Evolutionary conservation across 2,113 vertebrate species (phyloP).

Genomic region (Aramus guarauna): DNA sequence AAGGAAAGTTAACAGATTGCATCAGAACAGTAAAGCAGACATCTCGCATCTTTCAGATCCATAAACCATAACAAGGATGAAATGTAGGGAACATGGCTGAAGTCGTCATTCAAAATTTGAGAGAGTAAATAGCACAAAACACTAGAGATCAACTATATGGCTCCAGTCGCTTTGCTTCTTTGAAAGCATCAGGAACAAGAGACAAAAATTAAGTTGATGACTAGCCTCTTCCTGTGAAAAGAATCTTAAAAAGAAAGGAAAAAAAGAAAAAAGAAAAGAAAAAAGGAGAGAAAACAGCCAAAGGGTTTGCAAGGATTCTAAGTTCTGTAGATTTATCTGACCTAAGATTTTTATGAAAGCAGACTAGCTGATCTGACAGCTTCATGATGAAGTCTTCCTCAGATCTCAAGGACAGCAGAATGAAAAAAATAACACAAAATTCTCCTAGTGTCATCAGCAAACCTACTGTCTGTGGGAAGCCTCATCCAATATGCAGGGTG

Average conservation of each 20-base stretch:
- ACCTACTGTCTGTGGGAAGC: neutral
- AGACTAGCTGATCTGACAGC: neutral
- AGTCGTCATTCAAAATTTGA: neutral
- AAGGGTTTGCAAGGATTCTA: neutral
- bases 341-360: neutral
- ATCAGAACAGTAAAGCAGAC: neutral
- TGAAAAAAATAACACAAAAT: neutral
- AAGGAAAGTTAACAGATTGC: neutral
- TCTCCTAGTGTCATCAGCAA: neutral
- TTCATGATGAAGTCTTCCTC: neutral
- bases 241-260: neutral
- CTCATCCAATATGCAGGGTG: neutral
- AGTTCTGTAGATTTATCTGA: neutral
- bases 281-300: neutral
- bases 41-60: neutral
- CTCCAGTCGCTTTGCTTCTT: neutral
- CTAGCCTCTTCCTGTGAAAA: neutral
- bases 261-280: neutral
- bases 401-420: neutral
- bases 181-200: neutral
- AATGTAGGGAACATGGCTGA: neutral
- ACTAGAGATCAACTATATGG: fast-evolving
- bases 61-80: neutral
- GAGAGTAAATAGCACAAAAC: neutral
- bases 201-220: neutral